Base-by-base conservation (phyloP, 2,888 invertebrate species). In the Thymelicus acteon region DNA sequence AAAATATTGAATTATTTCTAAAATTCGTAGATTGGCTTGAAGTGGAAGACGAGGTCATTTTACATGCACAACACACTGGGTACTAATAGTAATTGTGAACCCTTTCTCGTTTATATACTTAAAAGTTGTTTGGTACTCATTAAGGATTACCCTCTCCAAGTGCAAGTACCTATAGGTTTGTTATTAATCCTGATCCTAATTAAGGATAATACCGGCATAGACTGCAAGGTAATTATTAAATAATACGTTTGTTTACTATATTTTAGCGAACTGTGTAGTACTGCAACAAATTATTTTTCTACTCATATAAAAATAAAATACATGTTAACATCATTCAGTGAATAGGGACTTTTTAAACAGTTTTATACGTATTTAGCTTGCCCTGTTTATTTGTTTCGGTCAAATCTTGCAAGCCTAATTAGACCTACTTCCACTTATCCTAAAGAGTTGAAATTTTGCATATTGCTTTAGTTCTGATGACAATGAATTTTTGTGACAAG, bases 91-190 rank as follows among this genome's bases (percentile, higher is more conserved):
- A 5, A 60, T 52, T 10, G 0, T 52, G 19, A 64, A 60, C 58
- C 58, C 19, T 62, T 70, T 68, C 66, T 67, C 67, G 60, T 65
- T 73, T 74, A 67, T 73, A 74, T 73, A 73, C 64, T 52, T 61
- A 64, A 24, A 52, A 15, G 13, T 57, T 58, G 13, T 66, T 60
- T 8, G 44, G 39, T 57, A 19, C 67, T 72, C 71, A 74, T 74
- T 74, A 72, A 63, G 47, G 10, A 62, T 52, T 61, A 47, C 71
- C 66, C 68, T 48, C 60, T 57, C 61, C 68, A 57, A 37, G 48
- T 62, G 52, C 61, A 44, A 31, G 8, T 40, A n/a, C n/a, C n/a
- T n/a, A 44, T 44, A 49, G 8, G 31, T 6, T 8, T 62, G 8
- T 63, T 15, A 48, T 69, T 69, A 19, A 58, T 39, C 37, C 69